A percentile compares a stretch with the other conserved stretches of the same genome.
Conservation (phyloP, 2,113 vertebrate species). For the human region DNA sequence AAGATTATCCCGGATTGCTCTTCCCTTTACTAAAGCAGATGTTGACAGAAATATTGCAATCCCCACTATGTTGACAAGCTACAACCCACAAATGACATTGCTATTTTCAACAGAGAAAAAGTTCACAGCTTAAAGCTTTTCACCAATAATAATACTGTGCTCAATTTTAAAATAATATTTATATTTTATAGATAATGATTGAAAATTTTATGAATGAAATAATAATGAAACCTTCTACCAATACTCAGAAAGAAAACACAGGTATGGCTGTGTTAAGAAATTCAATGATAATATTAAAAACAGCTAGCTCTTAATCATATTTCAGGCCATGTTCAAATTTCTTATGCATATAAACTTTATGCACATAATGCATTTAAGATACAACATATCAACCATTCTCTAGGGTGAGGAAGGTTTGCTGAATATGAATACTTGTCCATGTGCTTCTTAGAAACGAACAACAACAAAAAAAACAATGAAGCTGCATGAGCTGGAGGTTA, state of each 20-base stretch:
- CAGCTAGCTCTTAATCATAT: background rate
- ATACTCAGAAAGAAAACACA: background rate
- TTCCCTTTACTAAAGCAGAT: background rate
- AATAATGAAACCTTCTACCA: background rate
- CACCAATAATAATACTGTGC: background rate
- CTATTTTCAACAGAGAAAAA: background rate
- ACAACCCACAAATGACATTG: background rate
- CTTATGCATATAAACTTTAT: background rate
- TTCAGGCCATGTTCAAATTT: background rate
- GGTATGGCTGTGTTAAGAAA: background rate
- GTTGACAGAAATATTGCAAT: background rate
- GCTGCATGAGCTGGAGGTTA: background rate
- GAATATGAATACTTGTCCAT: background rate
- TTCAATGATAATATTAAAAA: background rate
- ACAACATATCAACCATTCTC: background rate
- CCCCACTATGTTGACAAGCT: background rate
- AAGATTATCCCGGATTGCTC: rapidly evolving
- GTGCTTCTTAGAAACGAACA: background rate
- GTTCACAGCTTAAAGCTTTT: background rate
- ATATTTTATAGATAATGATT: background rate
- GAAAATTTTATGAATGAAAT: background rate
- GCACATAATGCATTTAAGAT: background rate
- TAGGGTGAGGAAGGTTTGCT: background rate
- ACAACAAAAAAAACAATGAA: background rate
- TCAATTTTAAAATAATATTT: background rate